Conservation (phyloP, 64 coral and sea anemone species). For the Pocillopora damicornis region DNA sequence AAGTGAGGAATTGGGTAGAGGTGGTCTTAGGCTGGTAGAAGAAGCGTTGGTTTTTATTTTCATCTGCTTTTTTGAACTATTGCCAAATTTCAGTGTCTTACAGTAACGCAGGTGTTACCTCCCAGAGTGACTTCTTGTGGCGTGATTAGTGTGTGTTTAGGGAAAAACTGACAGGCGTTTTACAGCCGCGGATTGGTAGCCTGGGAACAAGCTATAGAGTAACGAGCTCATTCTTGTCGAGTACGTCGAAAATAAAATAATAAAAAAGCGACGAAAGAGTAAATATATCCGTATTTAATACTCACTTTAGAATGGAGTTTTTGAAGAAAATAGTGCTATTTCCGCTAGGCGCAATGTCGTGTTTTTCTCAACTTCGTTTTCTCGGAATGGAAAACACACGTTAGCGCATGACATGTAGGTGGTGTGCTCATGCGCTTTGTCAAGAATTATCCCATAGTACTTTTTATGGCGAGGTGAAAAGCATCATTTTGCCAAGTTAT, state of each 20-base stretch:
- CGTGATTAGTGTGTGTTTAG: no score
- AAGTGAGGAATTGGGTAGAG: no score
- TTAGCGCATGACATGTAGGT: conserved; percentile 20
- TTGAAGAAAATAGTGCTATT: no score
- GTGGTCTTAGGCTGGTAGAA: no score
- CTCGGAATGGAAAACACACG: conserved; percentile 25
- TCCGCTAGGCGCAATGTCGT: background rate
- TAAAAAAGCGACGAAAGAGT: background rate
- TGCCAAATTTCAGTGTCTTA: no score
- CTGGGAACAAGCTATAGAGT: background rate
- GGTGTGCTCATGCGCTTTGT: conserved; percentile 21
- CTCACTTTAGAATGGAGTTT: background rate
- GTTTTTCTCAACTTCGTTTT: background rate
- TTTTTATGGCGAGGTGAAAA: conserved; percentile 74
- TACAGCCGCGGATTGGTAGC: background rate
- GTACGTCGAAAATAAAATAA: background rate
- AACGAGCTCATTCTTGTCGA: background rate
- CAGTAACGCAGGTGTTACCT: no score
- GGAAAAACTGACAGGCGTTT: background rate
- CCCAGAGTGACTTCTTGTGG: no score
- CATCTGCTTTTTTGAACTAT: no score
- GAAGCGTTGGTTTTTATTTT: no score
- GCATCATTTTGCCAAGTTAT: conserved; percentile 36
- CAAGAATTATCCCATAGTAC: conserved; percentile 33
- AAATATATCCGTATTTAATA: background rate